Conservation (phyloP, 1,140 invertebrate species). For the Ganaspis sp. region DNA sequence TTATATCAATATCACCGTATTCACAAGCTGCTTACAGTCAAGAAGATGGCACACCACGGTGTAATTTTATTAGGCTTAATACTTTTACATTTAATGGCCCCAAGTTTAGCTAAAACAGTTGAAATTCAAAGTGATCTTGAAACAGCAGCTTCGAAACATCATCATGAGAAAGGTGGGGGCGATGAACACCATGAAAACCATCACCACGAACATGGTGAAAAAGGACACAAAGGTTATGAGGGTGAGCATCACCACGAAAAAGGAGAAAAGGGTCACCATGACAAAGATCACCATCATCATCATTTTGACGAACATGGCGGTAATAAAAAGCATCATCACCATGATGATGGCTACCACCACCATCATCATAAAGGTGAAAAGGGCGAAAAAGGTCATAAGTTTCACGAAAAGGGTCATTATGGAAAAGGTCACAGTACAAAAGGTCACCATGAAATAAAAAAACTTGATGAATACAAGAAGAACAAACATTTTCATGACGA, state of each 20-base stretch:
- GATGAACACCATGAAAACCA: slow-evolving; percentile 78
- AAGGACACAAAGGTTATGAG: slow-evolving; percentile 77
- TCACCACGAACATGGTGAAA: slow-evolving; percentile 76
- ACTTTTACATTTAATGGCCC: slow-evolving; percentile 20
- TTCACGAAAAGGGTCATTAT: slow-evolving; percentile 81
- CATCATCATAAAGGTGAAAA: slow-evolving; percentile 80
- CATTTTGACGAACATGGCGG: slow-evolving; percentile 81
- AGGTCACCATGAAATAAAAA: slow-evolving; percentile 82
- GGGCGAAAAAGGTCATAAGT: slow-evolving; percentile 81
- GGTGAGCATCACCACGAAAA: slow-evolving; percentile 67
- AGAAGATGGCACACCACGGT: slow-evolving; percentile 32
- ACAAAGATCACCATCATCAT: slow-evolving; percentile 80
- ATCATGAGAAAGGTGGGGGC: slow-evolving; percentile 77
- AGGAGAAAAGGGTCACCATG: slow-evolving; percentile 78
- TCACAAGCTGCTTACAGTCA: slow-evolving; percentile 38
- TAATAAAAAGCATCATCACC: slow-evolving; percentile 82
- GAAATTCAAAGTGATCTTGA: slow-evolving; percentile 14
- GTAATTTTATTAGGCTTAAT: slow-evolving; percentile 37
- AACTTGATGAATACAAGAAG: slow-evolving; percentile 84
- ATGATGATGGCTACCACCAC: slow-evolving; percentile 81
- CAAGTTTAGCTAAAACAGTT: slow-evolving; percentile 26
- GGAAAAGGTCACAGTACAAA: slow-evolving; percentile 83
- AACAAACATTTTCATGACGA: slow-evolving; percentile 88
- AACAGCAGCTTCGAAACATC: slow-evolving; percentile 16
- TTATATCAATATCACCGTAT: slow-evolving; percentile 47